phyloP scores from a whole-genome alignment of 2,113 vertebrate genomes.

The Maccullochella peelii region DNA sequence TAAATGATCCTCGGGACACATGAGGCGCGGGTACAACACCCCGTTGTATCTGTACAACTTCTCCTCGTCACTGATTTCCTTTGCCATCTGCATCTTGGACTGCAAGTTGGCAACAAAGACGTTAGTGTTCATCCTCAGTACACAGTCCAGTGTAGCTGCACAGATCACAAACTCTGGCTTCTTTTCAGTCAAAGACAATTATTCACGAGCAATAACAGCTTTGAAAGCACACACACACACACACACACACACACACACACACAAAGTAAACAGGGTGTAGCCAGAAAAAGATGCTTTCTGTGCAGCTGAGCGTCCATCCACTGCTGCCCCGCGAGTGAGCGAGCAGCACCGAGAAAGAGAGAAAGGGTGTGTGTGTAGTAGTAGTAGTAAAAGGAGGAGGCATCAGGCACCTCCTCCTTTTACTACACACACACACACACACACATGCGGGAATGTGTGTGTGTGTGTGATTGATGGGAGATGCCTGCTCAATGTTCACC shows the following conservation, averaged over 20 bases:
- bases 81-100: slow-evolving; percentile 29
- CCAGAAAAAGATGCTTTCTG: not conserved
- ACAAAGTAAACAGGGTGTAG: not conserved
- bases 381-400: slow-evolving; percentile 26
- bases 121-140: slow-evolving; percentile 31
- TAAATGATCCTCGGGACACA: slow-evolving; percentile 79
- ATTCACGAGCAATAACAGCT: not conserved
- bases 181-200: not conserved
- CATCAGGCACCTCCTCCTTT: slow-evolving; percentile 34
- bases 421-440: not conserved
- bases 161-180: not conserved
- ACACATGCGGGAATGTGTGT: not conserved
- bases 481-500: slow-evolving; percentile 7
- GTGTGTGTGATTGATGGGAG: slow-evolving; percentile 15
- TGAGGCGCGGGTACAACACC: slow-evolving; percentile 77
- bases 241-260: no score
- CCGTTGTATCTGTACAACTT: slow-evolving; percentile 81
- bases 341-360: not conserved
- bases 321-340: not conserved
- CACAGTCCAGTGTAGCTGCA: not conserved
- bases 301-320: not conserved
- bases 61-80: slow-evolving; percentile 69
- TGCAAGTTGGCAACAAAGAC: accelerated
- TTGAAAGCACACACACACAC: not conserved
- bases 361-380: not conserved